Conservation (phyloP, 2,888 invertebrate genomes). For the Corythucha ciliata region DNA sequence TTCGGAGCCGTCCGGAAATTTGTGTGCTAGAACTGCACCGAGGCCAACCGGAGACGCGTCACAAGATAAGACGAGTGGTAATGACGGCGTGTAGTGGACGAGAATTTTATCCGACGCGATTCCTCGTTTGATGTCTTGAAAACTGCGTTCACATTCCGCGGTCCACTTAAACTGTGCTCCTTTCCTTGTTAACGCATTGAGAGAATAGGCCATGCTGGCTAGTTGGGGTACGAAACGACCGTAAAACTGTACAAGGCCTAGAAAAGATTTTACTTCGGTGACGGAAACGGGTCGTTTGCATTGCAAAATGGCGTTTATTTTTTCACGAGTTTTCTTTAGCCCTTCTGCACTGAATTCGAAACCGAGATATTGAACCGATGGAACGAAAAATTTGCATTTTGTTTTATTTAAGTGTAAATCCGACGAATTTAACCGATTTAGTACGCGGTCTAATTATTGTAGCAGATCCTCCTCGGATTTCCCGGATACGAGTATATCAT, state of each 20-base stretch:
- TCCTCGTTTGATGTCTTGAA: slow-evolving; percentile 6
- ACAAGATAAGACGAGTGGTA: slow-evolving; percentile 12
- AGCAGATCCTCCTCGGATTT: slow-evolving; percentile 1
- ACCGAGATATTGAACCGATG: slow-evolving; percentile 8
- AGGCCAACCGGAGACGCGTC: slow-evolving; percentile 17
- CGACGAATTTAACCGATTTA: background rate
- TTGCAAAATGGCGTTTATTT: background rate
- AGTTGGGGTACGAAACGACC: slow-evolving; percentile 11
- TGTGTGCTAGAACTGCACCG: slow-evolving; percentile 15
- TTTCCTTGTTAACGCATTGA: slow-evolving; percentile 8
- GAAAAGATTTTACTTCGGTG: slow-evolving; percentile 6
- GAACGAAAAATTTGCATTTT: slow-evolving; percentile 12
- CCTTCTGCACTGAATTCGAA: slow-evolving; percentile 4
- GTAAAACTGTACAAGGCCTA: slow-evolving; percentile 18
- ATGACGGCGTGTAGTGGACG: slow-evolving; percentile 9
- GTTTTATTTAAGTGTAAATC: background rate
- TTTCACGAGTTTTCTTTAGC: slow-evolving; percentile 5
- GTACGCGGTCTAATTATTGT: slow-evolving; percentile 1
- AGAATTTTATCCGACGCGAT: slow-evolving; percentile 6
- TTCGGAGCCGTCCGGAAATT: background rate
- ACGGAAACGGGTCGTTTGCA: slow-evolving; percentile 11
- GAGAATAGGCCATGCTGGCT: background rate
- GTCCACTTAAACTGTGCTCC: slow-evolving; percentile 4
- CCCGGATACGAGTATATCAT: slow-evolving; percentile 15
- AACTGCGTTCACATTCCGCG: background rate